Conservation (phyloP, 92 coral and sea anemone species). For the Actinostola sp. region DNA sequence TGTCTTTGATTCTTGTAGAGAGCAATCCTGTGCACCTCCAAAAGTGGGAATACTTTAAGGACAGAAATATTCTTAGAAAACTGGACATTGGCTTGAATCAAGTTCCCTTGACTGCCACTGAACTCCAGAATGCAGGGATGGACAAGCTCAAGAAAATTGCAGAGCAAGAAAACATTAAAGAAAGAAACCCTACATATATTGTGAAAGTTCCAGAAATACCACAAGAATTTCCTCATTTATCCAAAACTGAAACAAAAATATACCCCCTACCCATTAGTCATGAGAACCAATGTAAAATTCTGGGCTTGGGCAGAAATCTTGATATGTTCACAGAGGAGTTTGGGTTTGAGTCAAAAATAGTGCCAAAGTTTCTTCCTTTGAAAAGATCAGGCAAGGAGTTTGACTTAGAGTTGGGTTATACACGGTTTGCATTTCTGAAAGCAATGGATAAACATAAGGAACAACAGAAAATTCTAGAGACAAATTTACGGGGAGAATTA, state of each 20-base stretch:
- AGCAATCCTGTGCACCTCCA: slow-evolving; percentile 28
- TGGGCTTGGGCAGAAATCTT: slow-evolving; percentile 33
- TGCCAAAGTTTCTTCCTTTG: slow-evolving; percentile 31
- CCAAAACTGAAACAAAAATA: slow-evolving; percentile 8
- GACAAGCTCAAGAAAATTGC: slow-evolving; percentile 5
- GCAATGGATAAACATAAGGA: slow-evolving; percentile 38
- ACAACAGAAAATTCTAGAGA: slow-evolving; percentile 7
- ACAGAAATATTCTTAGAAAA: slow-evolving; percentile 38
- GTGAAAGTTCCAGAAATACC: slow-evolving; percentile 17
- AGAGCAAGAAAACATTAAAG: not conserved
- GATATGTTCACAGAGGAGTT: slow-evolving; percentile 41
- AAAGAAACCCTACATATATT: not conserved
- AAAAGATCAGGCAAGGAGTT: slow-evolving; percentile 23
- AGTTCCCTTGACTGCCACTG: slow-evolving; percentile 4
- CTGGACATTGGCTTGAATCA: slow-evolving; percentile 31
- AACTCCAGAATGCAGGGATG: not conserved
- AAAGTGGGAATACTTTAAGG: slow-evolving; percentile 30
- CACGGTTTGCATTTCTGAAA: slow-evolving; percentile 44
- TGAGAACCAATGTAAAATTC: slow-evolving; percentile 36
- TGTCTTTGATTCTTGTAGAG: slow-evolving; percentile 10
- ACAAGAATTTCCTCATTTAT: slow-evolving; percentile 21
- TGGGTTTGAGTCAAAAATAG: slow-evolving; percentile 19
- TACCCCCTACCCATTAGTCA: slow-evolving; percentile 43
- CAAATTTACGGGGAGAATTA: not conserved
- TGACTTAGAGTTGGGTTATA: slow-evolving; percentile 38